Conservation (phyloP, 1,140 invertebrate species). For the Sycophila sp. region DNA sequence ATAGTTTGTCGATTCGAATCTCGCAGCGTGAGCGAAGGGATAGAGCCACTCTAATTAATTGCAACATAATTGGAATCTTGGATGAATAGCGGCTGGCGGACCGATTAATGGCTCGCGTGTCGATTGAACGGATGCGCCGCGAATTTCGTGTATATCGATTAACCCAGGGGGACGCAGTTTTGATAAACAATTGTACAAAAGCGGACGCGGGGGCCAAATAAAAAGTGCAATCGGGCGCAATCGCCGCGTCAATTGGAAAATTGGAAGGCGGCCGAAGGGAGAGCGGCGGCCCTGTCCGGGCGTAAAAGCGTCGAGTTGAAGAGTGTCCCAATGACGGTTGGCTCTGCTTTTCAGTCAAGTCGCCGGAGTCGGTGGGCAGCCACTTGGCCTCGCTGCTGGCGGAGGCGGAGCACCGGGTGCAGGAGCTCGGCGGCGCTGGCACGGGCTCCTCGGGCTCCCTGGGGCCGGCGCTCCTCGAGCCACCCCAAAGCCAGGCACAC, state of each 20-base stretch:
- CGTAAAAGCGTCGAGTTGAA: too few relatives aligned
- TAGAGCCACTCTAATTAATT: slow-evolving; percentile 23
- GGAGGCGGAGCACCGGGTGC: slow-evolving; percentile 82
- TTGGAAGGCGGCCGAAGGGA: too few relatives aligned
- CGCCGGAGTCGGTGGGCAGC: slow-evolving; percentile 74
- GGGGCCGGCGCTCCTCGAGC: slow-evolving; percentile 59
- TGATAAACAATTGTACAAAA: too few relatives aligned
- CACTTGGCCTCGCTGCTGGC: slow-evolving; percentile 79
- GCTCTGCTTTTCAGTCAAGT: slow-evolving; percentile 71
- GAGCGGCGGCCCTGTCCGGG: too few relatives aligned
- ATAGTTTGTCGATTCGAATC: too few relatives aligned
- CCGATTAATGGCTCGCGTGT: slow-evolving; percentile 13
- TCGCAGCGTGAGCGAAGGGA: too few relatives aligned
- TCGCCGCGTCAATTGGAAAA: neutral
- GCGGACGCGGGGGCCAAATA: too few relatives aligned
- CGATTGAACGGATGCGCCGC: neutral
- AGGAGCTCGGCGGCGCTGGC: slow-evolving; percentile 73
- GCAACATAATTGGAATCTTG: slow-evolving; percentile 16
- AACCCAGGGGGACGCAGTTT: neutral
- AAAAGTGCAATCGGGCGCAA: too few relatives aligned
- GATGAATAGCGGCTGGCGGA: neutral
- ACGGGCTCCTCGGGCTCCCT: slow-evolving; percentile 55
- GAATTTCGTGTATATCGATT: neutral
- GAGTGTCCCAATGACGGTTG: too few relatives aligned
- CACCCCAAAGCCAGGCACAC: slow-evolving; percentile 53